Percentiles rank a stretch among this genome's conserved stretches.
phyloP scores from a whole-genome alignment of 2,797 vertebrate genomes.

The Sebastes ruberrimus region DNA sequence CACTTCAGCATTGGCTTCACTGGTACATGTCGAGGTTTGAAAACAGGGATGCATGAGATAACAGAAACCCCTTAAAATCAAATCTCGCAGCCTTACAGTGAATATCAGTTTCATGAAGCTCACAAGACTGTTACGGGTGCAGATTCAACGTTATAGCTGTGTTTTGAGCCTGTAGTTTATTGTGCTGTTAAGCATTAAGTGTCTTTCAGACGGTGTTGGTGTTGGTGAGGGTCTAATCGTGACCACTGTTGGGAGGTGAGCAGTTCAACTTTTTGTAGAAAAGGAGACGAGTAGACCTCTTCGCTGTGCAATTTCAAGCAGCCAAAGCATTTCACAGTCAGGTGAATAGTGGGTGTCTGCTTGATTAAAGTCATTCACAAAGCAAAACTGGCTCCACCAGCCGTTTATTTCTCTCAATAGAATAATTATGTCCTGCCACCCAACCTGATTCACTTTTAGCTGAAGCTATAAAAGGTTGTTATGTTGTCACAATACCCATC shows the following conservation, averaged over 20 bases:
- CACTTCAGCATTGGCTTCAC: no score
- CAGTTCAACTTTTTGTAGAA: neutral
- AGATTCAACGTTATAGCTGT: neutral
- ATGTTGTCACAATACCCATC: neutral
- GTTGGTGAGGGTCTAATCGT: neutral
- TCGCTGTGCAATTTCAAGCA: neutral
- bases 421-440: neutral
- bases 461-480: neutral
- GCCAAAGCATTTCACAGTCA: constrained; percentile 4
- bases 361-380: constrained; percentile 3
- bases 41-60: neutral
- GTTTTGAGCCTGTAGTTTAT: neutral
- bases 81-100: neutral
- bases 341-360: neutral
- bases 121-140: neutral
- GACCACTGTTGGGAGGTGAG: neutral
- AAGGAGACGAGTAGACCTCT: neutral
- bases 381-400: constrained; percentile 14
- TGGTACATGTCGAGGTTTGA: neutral
- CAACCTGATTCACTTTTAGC: neutral
- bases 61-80: neutral
- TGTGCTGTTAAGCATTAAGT: neutral
- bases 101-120: neutral
- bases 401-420: neutral
- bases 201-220: neutral